These are phyloP conservation scores for Schizopygopsis malacanthus DNA, from an alignment of 2,797 vertebrate genomes.

Conservation along the genomic window DNA sequence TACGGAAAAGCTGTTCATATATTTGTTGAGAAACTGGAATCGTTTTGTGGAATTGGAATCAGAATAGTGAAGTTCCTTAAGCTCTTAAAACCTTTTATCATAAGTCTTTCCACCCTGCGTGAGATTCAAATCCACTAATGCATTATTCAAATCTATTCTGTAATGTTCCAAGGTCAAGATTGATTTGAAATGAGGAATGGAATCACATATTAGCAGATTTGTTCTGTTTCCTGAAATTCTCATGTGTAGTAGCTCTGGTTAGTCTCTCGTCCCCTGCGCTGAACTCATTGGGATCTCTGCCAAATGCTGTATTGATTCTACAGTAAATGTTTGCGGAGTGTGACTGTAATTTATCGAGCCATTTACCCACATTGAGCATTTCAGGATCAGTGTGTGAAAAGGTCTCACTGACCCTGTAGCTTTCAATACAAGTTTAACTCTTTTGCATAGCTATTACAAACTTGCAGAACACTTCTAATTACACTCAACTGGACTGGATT, in stretches of 20 bases:
- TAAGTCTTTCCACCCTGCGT: constrained; percentile 20
- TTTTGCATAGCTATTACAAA: not conserved
- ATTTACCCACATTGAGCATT: constrained; percentile 39
- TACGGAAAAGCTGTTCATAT: not conserved
- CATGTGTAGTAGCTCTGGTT: not conserved
- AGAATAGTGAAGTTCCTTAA: not conserved
- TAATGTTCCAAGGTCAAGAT: constrained; percentile 24
- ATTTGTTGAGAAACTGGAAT: not conserved
- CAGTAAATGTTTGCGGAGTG: constrained; percentile 43
- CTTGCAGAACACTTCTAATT: not conserved
- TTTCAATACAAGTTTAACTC: constrained; percentile 5
- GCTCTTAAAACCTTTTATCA: constrained; percentile 13
- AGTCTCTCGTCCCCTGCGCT: not conserved
- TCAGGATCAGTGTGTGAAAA: constrained; percentile 38
- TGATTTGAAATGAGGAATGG: constrained; percentile 26
- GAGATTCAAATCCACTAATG: constrained; percentile 28
- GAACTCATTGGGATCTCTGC: constrained; percentile 30
- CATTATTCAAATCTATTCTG: constrained; percentile 30
- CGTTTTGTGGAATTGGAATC: not conserved
- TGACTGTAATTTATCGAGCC: constrained; percentile 49
- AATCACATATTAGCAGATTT: constrained; percentile 20
- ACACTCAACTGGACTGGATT: not conserved
- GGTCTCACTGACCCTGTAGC: constrained; percentile 26
- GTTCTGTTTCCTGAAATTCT: constrained; percentile 29
- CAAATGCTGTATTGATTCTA: constrained; percentile 47